phyloP scores from a whole-genome alignment of 2,888 invertebrate species.

The Eumerus sabulonum region DNA sequence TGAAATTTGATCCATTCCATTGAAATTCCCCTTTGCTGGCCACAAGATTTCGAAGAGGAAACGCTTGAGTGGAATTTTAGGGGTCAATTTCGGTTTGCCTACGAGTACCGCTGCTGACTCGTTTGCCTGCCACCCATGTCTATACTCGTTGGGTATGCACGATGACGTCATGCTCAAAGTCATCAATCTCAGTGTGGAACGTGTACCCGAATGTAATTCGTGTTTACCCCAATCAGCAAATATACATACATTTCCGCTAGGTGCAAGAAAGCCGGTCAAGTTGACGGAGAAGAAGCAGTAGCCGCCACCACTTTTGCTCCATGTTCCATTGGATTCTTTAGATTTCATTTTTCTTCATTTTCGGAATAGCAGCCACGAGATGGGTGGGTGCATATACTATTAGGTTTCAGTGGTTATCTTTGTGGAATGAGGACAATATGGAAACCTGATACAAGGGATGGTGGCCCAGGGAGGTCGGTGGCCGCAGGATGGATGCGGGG shows the following conservation, averaged over 20 bases:
- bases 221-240: slow-evolving; percentile 44
- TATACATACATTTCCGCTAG: slow-evolving; percentile 9
- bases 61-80: slow-evolving; percentile 41
- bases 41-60: slow-evolving; percentile 24
- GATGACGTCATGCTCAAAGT: slow-evolving; percentile 39
- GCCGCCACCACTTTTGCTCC: slow-evolving; percentile 8
- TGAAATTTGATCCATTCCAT: slow-evolving; percentile 65
- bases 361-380: not conserved
- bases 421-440: slow-evolving; percentile 33
- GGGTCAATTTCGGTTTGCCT: slow-evolving; percentile 50
- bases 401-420: slow-evolving; percentile 41
- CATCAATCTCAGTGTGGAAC: slow-evolving; percentile 41
- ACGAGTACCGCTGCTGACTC: too few relatives aligned
- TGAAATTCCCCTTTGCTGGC: slow-evolving; percentile 36
- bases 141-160: not conserved
- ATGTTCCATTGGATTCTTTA: not conserved
- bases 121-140: slow-evolving; percentile 10
- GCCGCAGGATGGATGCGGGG: not conserved
- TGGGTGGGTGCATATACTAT: slow-evolving; percentile 8
- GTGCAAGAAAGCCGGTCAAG: slow-evolving; percentile 15
- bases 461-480: not conserved
- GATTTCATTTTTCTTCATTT: slow-evolving; percentile 10
- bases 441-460: slow-evolving; percentile 23
- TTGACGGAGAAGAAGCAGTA: slow-evolving; percentile 11
- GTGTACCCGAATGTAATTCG: slow-evolving; percentile 19